Percentiles rank a stretch among this genome's conserved stretches.
These are phyloP conservation scores for Thunnus albacares DNA, from an alignment of 2,797 vertebrate species.

Conservation along the genomic window DNA sequence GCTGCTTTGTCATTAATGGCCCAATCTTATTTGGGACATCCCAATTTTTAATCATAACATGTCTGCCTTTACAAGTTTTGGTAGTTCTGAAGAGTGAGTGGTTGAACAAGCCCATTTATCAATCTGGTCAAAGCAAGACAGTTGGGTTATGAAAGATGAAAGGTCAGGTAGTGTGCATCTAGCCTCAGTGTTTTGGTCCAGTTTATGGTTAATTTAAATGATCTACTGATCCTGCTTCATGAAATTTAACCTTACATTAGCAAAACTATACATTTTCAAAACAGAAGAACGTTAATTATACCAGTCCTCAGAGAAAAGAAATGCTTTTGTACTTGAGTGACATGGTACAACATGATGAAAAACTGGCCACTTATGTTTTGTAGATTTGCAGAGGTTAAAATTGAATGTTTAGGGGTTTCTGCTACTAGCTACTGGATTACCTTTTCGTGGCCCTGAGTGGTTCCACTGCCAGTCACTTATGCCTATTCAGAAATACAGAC, in stretches of 20 bases:
- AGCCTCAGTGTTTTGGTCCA: constrained; percentile 53
- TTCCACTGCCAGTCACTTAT: constrained; percentile 87
- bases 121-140: not conserved
- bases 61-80: not conserved
- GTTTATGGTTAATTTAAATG: constrained; percentile 58
- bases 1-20: not conserved
- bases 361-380: constrained; percentile 68
- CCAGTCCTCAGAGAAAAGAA: constrained; percentile 38
- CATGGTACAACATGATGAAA: constrained; percentile 42
- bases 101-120: not conserved
- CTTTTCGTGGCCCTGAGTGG: constrained; percentile 85
- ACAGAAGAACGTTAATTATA: constrained; percentile 39
- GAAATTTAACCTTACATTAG: constrained; percentile 75
- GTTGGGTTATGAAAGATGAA: not conserved
- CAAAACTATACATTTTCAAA: constrained; percentile 37
- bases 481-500: constrained; percentile 86
- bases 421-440: constrained; percentile 80
- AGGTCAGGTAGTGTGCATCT: constrained; percentile 55
- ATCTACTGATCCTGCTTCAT: constrained; percentile 84
- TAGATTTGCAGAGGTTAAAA: constrained; percentile 31
- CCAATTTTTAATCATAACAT: not conserved
- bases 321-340: constrained; percentile 21
- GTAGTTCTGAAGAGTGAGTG: not conserved
- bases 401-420: constrained; percentile 58
- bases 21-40: not conserved